Base-by-base conservation (phyloP, 2,888 invertebrate genomes). In the Trachelus troglodyta region DNA sequence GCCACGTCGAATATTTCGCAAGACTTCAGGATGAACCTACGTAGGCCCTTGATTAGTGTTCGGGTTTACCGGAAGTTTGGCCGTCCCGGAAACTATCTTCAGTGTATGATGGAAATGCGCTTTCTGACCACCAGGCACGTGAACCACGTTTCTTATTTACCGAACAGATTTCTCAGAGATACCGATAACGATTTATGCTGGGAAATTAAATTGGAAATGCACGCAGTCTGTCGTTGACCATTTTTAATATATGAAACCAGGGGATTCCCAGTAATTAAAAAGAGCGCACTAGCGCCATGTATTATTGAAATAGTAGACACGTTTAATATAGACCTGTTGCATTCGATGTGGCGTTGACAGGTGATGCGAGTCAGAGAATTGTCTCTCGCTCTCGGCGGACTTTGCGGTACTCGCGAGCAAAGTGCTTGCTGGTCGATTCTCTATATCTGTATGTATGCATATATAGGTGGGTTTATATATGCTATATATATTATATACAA, bases 321-420 rank as follows among this genome's bases (percentile, higher is more conserved):
- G 80, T 83, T 84, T 86, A 86, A 88, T 87, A 86, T 85, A 87
- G 87, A 88, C 85, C 84, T 86, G 85, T 80, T 83, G 81, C 81
- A 81, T 81, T 83, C 84, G 84, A 87, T 85, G 82, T 82, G 82
- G 83, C 83, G 83, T 84, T 89, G 89, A 89, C 89, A 88, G 88
- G 85, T 89, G 89, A 89, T 89, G 86, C 85, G 56, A 84, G 85
- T 86, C 85, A 85, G 85, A 85, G 89, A 88, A 86, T 89, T 86
- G 86, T 81, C 81, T 81, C 81, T 78, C 80, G 82, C 83, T 80
- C 80, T 79, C 83, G 81, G 71, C 76, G 80, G 79, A 80, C 81
- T 83, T 84, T 80, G 79, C 81, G 79, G 81, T 83, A 83, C 81
- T 80, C 82, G 82, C 34, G 83, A 84, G 83, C 83, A 83, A 85